Evolutionary conservation across 1,140 invertebrate species (phyloP).

Genomic region (Choristoneura fumiferana): DNA sequence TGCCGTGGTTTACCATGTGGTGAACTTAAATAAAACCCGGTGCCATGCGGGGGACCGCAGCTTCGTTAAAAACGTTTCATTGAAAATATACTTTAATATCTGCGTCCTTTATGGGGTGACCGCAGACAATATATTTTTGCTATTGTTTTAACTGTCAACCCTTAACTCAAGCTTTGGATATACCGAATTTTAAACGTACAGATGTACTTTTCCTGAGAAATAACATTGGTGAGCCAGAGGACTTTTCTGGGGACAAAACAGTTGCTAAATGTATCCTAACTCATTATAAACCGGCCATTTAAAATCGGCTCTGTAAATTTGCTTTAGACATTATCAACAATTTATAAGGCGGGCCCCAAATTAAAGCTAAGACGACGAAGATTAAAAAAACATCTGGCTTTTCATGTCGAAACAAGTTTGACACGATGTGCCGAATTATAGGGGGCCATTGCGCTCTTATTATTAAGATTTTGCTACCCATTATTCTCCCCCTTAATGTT

Average conservation of each 20-base stretch:
- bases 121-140: too few relatives aligned
- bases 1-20: slow-evolving; percentile 10
- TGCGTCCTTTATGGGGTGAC: slow-evolving; percentile 4
- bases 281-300: too few relatives aligned
- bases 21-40: slow-evolving; percentile 10
- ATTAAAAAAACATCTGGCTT: slow-evolving; percentile 34
- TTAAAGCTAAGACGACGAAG: slow-evolving; percentile 27
- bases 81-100: slow-evolving; percentile 14
- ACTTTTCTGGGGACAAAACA: too few relatives aligned
- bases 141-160: too few relatives aligned
- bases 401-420: slow-evolving; percentile 39
- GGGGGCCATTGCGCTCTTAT: slow-evolving; percentile 39
- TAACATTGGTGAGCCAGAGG: too few relatives aligned
- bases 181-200: too few relatives aligned
- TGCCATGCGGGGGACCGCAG: slow-evolving; percentile 15
- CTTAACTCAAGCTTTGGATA: too few relatives aligned
- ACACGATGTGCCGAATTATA: slow-evolving; percentile 37
- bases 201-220: too few relatives aligned
- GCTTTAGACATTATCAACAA: neutral
- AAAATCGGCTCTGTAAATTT: too few relatives aligned
- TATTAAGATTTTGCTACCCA: slow-evolving; percentile 65
- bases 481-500: slow-evolving; percentile 65
- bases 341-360: slow-evolving; percentile 16
- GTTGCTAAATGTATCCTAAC: too few relatives aligned
- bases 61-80: slow-evolving; percentile 18